Evolutionary conservation across 2,113 vertebrate genomes (phyloP).

Genomic region (Pedetes capensis): DNA sequence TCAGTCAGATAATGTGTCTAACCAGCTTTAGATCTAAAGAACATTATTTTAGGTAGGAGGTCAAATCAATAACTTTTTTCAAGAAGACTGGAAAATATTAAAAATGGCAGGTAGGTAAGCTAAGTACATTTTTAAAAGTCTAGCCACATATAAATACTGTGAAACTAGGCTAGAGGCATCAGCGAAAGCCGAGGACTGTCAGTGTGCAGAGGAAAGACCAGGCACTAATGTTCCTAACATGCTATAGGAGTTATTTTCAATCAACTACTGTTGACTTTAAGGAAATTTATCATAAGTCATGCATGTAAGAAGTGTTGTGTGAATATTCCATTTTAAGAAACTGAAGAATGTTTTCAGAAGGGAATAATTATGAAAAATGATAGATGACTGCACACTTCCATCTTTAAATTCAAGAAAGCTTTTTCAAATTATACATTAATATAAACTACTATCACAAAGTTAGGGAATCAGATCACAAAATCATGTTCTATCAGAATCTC

Average conservation of each 20-base stretch:
- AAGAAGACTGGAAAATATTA: conserved; percentile 91
- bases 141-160: conserved; percentile 82
- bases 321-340: conserved; percentile 49
- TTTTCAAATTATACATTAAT: not conserved
- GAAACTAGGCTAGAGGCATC: conserved; percentile 81
- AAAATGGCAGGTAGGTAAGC: conserved; percentile 88
- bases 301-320: conserved; percentile 41
- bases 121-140: conserved; percentile 85
- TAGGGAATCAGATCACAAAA: not conserved
- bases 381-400: not conserved
- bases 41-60: conserved; percentile 93
- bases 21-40: conserved; percentile 97
- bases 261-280: conserved; percentile 77
- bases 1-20: conserved; percentile 98
- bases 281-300: conserved; percentile 73
- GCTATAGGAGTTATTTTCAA: conserved; percentile 75
- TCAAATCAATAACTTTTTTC: conserved; percentile 93
- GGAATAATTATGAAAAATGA: not conserved
- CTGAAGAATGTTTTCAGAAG: conserved; percentile 11
- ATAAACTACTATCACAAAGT: conserved; percentile 4
- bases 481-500: not conserved
- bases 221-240: conserved; percentile 72
- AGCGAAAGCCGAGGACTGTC: conserved; percentile 83
- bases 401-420: conserved; percentile 19
- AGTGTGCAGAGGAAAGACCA: conserved; percentile 76